phyloP scores from a whole-genome alignment of 2,888 invertebrate species.

The Tenthredo amoena region DNA sequence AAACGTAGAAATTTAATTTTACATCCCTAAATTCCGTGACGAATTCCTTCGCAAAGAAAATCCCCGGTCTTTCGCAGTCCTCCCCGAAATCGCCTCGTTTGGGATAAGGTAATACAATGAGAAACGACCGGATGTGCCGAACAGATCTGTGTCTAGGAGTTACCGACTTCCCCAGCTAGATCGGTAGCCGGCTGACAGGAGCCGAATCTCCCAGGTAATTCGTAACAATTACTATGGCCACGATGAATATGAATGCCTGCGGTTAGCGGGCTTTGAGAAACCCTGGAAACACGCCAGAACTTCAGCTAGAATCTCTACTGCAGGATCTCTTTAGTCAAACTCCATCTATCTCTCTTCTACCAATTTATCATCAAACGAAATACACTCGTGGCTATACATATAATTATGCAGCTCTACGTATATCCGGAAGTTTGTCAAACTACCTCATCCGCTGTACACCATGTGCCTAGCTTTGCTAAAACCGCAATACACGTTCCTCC shows the following conservation, averaged over 20 bases:
- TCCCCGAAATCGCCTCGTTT: background rate
- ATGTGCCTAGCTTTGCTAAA: background rate
- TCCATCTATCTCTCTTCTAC: constrained; percentile 30
- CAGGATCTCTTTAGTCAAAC: constrained; percentile 53
- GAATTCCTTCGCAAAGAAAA: background rate
- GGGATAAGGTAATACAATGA: background rate
- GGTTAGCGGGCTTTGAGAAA: constrained; percentile 44
- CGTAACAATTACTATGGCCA: constrained; percentile 63
- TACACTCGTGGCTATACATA: background rate
- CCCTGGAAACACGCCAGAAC: constrained; percentile 38
- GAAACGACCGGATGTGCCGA: constrained; percentile 25
- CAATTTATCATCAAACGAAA: constrained; percentile 54
- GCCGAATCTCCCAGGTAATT: constrained; percentile 58
- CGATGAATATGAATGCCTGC: constrained; percentile 59
- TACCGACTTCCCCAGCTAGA: constrained; percentile 10
- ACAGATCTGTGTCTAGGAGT: constrained; percentile 24
- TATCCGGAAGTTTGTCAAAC: constrained; percentile 16
- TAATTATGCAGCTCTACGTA: constrained; percentile 4
- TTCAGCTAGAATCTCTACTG: constrained; percentile 42
- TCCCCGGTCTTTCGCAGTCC: background rate
- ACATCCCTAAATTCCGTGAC: background rate
- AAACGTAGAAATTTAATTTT: background rate
- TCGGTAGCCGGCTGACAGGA: constrained; percentile 15
- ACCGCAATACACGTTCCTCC: background rate
- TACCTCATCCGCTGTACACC: background rate